Percentiles rank a stretch among this genome's conserved stretches.
phyloP scores from a whole-genome alignment of 1,140 invertebrate genomes.

The Drosophila repleta region DNA sequence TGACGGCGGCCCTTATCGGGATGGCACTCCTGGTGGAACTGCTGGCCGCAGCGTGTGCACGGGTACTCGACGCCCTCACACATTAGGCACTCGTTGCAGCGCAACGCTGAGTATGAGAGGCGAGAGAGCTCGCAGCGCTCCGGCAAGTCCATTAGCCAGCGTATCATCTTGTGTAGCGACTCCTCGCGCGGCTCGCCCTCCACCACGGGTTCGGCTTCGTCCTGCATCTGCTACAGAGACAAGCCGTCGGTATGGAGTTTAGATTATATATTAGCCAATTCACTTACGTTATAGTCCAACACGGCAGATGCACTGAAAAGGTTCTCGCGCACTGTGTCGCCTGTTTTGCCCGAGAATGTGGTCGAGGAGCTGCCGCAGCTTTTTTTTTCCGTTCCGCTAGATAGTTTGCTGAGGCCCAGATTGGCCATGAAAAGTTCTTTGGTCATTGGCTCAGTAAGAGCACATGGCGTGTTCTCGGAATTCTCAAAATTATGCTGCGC shows the following conservation, averaged over 20 bases:
- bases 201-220: too few species aligned
- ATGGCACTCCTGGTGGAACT: constrained; percentile 11
- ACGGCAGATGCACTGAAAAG: too few species aligned
- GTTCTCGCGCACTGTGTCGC: too few species aligned
- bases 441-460: not conserved
- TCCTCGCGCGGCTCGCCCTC: not conserved
- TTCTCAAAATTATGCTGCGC: not conserved
- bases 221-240: not conserved
- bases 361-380: not conserved
- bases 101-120: not conserved
- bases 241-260: not conserved
- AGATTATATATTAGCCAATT: too few species aligned
- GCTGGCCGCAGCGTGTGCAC: constrained; percentile 4
- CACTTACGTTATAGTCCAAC: constrained; percentile 5
- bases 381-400: too few species aligned
- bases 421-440: constrained; percentile 18
- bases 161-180: constrained; percentile 12
- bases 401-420: not conserved
- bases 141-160: constrained; percentile 14
- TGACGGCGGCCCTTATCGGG: not conserved
- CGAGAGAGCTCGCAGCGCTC: not conserved
- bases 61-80: constrained; percentile 16
- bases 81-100: constrained; percentile 1
- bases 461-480: not conserved
- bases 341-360: too few species aligned